A percentile compares a stretch with the other conserved stretches of the same genome.
phyloP scores from a whole-genome alignment of 2,888 invertebrate genomes.

The Agrochola circellaris region DNA sequence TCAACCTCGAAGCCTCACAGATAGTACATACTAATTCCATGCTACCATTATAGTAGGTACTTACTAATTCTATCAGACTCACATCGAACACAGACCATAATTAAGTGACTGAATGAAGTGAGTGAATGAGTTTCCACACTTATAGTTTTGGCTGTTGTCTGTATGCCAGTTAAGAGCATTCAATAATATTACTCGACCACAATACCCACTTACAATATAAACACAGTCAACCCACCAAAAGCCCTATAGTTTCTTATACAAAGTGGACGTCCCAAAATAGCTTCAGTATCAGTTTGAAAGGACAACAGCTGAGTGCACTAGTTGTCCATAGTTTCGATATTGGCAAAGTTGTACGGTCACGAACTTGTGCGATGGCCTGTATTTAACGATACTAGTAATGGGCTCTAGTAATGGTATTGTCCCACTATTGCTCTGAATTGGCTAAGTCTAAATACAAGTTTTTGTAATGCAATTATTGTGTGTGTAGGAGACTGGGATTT shows the following conservation, averaged over 20 bases:
- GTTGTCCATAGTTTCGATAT: conserved; percentile 76
- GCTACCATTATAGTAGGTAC: too few relatives aligned
- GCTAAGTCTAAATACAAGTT: conserved; percentile 16
- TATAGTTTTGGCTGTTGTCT: too few relatives aligned
- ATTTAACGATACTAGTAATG: conserved; percentile 67
- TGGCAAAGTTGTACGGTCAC: conserved; percentile 78
- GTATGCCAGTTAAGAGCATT: too few relatives aligned
- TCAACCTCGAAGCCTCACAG: too few relatives aligned
- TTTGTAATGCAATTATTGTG: conserved; percentile 13
- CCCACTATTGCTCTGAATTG: conserved; percentile 35
- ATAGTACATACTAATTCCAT: too few relatives aligned
- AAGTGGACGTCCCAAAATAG: conserved; percentile 50
- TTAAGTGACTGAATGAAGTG: too few relatives aligned
- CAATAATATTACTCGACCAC: background rate
- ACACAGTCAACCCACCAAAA: conserved; percentile 7
- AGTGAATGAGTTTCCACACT: too few relatives aligned
- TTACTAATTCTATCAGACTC: too few relatives aligned
- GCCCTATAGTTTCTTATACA: conserved; percentile 38
- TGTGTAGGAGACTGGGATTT: background rate
- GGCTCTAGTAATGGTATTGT: conserved; percentile 48
- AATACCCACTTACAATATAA: conserved; percentile 10
- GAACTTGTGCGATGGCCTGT: conserved; percentile 69
- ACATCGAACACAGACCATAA: too few relatives aligned
- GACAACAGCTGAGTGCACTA: conserved; percentile 78
- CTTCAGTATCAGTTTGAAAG: conserved; percentile 74